Conservation (phyloP, 2,113 vertebrate species). For the Scortum barcoo region DNA sequence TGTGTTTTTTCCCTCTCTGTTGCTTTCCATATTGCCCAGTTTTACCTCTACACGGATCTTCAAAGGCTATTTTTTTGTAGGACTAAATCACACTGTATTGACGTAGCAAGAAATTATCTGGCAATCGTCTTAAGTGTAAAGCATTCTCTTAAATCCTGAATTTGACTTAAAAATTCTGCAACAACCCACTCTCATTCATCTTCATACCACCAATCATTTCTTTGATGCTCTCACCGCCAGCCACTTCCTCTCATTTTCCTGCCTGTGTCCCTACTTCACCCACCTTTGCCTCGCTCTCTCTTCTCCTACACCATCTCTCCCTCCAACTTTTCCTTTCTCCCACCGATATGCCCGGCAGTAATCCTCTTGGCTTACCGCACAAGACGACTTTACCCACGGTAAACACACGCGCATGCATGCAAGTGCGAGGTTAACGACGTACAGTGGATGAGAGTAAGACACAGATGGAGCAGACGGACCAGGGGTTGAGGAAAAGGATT, state of each 20-base stretch:
- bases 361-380: slow-evolving; percentile 44
- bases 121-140: not conserved
- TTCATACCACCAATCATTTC: slow-evolving; percentile 4
- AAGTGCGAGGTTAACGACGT: not conserved
- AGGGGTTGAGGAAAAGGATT: slow-evolving; percentile 36
- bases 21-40: not conserved
- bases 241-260: slow-evolving; percentile 9
- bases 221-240: slow-evolving; percentile 21
- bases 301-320: slow-evolving; percentile 5
- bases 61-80: not conserved
- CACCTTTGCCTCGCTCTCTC: not conserved
- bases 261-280: slow-evolving; percentile 17
- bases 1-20: not conserved
- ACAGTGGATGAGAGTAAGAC: slow-evolving; percentile 13
- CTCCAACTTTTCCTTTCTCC: slow-evolving; percentile 3
- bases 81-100: not conserved
- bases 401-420: slow-evolving; percentile 5
- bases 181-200: not conserved
- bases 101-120: slow-evolving; percentile 3
- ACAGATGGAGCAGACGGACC: slow-evolving; percentile 27
- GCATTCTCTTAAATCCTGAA: not conserved
- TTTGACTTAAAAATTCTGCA: not conserved
- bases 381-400: slow-evolving; percentile 7
- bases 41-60: not conserved
- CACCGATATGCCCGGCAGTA: slow-evolving; percentile 27